phyloP scores from a whole-genome alignment of 2,797 vertebrate genomes.

The Picus viridis region DNA sequence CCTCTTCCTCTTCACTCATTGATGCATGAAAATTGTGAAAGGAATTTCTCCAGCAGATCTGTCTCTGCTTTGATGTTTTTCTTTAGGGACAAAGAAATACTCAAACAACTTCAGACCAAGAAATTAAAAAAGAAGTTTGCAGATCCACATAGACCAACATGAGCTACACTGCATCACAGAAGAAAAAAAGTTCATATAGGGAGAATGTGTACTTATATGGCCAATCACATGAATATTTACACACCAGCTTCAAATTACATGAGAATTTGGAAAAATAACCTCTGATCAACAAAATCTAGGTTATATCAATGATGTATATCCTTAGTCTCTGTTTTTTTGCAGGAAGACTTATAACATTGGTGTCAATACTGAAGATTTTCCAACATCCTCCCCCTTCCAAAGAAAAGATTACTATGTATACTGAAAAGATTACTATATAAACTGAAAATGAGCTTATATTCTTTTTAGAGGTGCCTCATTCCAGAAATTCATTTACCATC shows the following conservation, averaged over 20 bases:
- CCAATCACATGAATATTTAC: not conserved
- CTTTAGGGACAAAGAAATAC: constrained; percentile 39
- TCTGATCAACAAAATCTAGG: not conserved
- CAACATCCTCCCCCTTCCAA: not conserved
- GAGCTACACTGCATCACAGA: not conserved
- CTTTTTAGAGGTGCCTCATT: not conserved
- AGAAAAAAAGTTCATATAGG: not conserved
- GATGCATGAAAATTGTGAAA: constrained; percentile 26
- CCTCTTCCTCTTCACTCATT: constrained; percentile 19
- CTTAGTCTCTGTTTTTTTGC: not conserved
- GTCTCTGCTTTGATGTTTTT: constrained; percentile 40
- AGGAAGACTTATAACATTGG: not conserved
- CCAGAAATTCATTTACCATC: not conserved
- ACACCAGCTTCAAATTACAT: not conserved
- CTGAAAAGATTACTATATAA: not conserved
- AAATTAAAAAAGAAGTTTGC: not conserved
- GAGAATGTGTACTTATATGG: not conserved
- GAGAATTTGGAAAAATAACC: not conserved
- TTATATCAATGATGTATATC: not conserved
- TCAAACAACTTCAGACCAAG: constrained; percentile 27
- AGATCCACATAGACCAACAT: not conserved
- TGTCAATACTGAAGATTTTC: not conserved
- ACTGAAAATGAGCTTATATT: not conserved
- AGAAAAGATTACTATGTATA: not conserved
- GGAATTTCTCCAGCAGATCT: constrained; percentile 44